phyloP scores from a whole-genome alignment of 2,113 vertebrate genomes.

The Bos indicus region DNA sequence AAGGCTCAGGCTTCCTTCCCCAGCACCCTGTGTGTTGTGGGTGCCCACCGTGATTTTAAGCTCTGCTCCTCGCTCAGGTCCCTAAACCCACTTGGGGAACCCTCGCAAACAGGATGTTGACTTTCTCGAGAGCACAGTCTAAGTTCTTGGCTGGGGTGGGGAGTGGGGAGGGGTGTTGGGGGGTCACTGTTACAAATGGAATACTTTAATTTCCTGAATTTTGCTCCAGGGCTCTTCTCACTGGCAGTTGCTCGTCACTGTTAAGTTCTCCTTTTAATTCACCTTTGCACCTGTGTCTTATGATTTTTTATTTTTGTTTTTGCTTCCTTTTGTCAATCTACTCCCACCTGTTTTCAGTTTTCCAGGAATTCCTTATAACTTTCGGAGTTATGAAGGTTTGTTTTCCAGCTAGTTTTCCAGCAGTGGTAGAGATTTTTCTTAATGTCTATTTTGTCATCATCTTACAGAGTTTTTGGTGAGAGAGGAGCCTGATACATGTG shows the following conservation, averaged over 20 bases:
- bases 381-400: neutral
- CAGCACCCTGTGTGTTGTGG: neutral
- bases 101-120: neutral
- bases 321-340: neutral
- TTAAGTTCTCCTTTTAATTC: neutral
- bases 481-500: neutral
- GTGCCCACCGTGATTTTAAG: neutral
- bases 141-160: neutral
- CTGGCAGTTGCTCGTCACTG: neutral
- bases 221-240: neutral
- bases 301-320: neutral
- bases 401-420: neutral
- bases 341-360: neutral
- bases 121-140: neutral
- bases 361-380: neutral
- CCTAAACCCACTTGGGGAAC: neutral
- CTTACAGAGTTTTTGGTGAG: neutral
- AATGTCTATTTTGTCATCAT: neutral
- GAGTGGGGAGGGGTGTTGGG: fast-evolving
- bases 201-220: neutral
- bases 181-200: neutral
- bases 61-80: neutral
- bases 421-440: neutral
- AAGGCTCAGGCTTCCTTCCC: neutral
- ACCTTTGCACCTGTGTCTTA: neutral